Conservation (phyloP, 2,113 vertebrate genomes). For the Leptobrachium ailaonicum region DNA sequence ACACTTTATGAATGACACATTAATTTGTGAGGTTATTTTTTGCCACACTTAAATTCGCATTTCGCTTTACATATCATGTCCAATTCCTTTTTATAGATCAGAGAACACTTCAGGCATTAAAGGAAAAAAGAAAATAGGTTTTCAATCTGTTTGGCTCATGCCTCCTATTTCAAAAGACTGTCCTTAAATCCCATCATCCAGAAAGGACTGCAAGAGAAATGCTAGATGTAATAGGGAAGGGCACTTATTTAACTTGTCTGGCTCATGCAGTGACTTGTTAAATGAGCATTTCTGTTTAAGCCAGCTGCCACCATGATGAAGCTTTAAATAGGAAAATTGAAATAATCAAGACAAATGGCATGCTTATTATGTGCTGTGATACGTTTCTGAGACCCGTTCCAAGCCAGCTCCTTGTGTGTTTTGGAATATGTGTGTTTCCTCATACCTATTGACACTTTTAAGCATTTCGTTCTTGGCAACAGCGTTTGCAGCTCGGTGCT, state of each 20-base stretch:
- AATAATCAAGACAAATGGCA: constrained; percentile 59
- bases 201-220: constrained; percentile 39
- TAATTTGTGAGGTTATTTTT: constrained; percentile 40
- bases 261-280: constrained; percentile 54
- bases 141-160: neutral
- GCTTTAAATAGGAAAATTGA: constrained; percentile 61
- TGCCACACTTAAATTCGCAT: constrained; percentile 1
- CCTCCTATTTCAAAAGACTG: constrained; percentile 9
- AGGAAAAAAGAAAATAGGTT: too few species aligned
- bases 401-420: constrained; percentile 46
- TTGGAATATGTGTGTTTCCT: constrained; percentile 16
- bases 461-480: constrained; percentile 45
- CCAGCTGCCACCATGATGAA: constrained; percentile 60
- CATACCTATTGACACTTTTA: constrained; percentile 38
- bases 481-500: constrained; percentile 36
- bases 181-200: constrained; percentile 12
- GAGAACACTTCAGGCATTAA: too few species aligned
- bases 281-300: constrained; percentile 57
- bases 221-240: constrained; percentile 23
- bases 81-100: constrained; percentile 4
- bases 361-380: constrained; percentile 54
- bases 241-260: constrained; percentile 39
- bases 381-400: constrained; percentile 52
- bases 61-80: neutral
- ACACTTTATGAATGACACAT: constrained; percentile 26